Base-by-base conservation (phyloP, 2,888 invertebrate species). In the Drosophila greeni region DNA sequence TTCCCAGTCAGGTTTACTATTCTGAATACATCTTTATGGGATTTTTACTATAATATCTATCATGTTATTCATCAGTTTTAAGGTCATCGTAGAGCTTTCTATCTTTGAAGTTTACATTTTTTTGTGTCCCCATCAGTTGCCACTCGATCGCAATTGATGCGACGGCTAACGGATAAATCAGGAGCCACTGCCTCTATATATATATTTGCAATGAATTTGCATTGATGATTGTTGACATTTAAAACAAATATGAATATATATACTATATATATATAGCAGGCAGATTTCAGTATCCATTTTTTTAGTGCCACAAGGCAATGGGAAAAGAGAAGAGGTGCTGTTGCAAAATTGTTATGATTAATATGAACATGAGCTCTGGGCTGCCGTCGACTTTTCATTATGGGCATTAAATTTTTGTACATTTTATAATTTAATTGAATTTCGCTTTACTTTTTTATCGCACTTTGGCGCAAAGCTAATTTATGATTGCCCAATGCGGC, bases 211-310 rank as follows among this genome's bases (percentile, higher is more conserved):
- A 60, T 66, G 72, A 65, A 81, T 83, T 81, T 71, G 66, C 75
- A 75, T 83, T 81, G 85, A 83, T 85, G 83, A 85, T 67, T 85
- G 79, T 85, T 83, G 81, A 85, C 84, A 83, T 81, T 71, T 65
- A 75, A 71, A 70, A 74, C 65, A 78, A 81, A 75, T 75, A 82
- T 59, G 34, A 53, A 47, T 31, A 14, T 20, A 43, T 7, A 26
- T 6, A 26, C n/a, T 0, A 23, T 71, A 68, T 68, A 67, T 70
- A 69, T 70, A 66, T 49, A 69, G 65, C 66, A 57, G 70, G 43
- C 66, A 60, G 54, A 65, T 73, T 62, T 43, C 69, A 69, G 74
- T 67, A 65, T 61, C 14, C 16, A 42, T 60, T 58, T 24, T 26
- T 43, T 26, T 23, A 12, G 54, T 39, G 49, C 18, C 33, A 7